These are phyloP conservation scores for Chaenogobius annularis DNA, from an alignment of 2,113 vertebrate species.

Conservation along the genomic window DNA sequence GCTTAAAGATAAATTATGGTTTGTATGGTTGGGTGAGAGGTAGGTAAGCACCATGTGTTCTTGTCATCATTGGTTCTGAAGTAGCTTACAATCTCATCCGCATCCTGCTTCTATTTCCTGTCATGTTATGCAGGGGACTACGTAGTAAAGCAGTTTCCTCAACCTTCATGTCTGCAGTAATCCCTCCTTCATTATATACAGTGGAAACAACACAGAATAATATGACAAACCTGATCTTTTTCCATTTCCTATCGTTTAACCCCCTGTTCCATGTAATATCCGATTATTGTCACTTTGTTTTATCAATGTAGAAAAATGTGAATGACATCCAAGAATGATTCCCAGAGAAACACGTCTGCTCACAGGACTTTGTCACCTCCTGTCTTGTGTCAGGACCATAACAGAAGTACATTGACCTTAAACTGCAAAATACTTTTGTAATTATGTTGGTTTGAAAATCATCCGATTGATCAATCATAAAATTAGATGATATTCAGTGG, in stretches of 20 bases:
- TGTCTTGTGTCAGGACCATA: slow-evolving; percentile 8
- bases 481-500: too few relatives aligned
- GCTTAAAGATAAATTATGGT: slow-evolving; percentile 53
- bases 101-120: slow-evolving; percentile 62
- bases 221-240: slow-evolving; percentile 22
- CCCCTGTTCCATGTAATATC: not conserved
- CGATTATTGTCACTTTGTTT: not conserved
- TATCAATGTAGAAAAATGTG: not conserved
- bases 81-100: slow-evolving; percentile 55
- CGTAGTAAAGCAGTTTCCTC: slow-evolving; percentile 48
- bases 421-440: not conserved
- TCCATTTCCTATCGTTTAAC: slow-evolving; percentile 9
- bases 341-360: not conserved
- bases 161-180: slow-evolving; percentile 17
- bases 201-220: slow-evolving; percentile 8
- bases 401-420: not conserved
- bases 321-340: not conserved
- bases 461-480: too few relatives aligned
- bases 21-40: slow-evolving; percentile 27
- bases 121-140: slow-evolving; percentile 34
- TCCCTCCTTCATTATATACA: not conserved
- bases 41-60: slow-evolving; percentile 57
- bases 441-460: too few relatives aligned
- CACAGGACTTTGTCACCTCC: not conserved
- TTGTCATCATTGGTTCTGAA: slow-evolving; percentile 67